Evolutionary conservation across 2,113 vertebrate genomes (phyloP), one percentile per base, ranked within the genome.

Genomic region (Megaptera novaeangliae): DNA sequence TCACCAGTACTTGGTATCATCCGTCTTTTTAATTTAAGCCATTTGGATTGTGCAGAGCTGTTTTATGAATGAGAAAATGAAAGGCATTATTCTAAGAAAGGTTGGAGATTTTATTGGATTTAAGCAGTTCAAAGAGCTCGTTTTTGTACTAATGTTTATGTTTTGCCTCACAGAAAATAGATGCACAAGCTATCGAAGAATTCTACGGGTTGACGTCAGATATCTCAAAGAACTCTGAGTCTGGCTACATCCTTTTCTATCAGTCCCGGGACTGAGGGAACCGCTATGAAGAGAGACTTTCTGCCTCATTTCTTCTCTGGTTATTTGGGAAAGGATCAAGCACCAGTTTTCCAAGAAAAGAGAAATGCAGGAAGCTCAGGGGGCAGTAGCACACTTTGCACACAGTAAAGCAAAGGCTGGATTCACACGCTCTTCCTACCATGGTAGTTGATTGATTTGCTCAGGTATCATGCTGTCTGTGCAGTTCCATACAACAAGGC

Each of bases 151-250:
- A 27, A 97, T 8, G 7, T 96, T 96, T 98, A 11, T 52, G 8
- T 97, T 97, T 91, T 97, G 41, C 88, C 72, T 59, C 55, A 0
- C 98, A 99, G 99, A 99, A 99, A 98, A 99, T 99, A 94, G 99
- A 99, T 98, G 99, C 99, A 98, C 99, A 99, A 98, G 99, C 99
- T 98, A 99, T 99, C 98, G 99, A 99, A 98, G 99, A 99, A 98
- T 99, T 99, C 99, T 99, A 99, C 95, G 99, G 99, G 98, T 99
- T 99, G 98, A 99, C 99, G 34, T 99, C 99, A 71, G 99, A 99
- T 97, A 99, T 99, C 98, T 99, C 99, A 66, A 99, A 99, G 98
- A 99, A 99, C 98, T 99, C 99, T 52, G 99, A 99, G 94, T 99
- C 99, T 97, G 99, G 99, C 92, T 99, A 99, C 98, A 99, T 99